Evolutionary conservation across 2,888 invertebrate species (phyloP).

Genomic region (Lissocephala sabroskyi): DNA sequence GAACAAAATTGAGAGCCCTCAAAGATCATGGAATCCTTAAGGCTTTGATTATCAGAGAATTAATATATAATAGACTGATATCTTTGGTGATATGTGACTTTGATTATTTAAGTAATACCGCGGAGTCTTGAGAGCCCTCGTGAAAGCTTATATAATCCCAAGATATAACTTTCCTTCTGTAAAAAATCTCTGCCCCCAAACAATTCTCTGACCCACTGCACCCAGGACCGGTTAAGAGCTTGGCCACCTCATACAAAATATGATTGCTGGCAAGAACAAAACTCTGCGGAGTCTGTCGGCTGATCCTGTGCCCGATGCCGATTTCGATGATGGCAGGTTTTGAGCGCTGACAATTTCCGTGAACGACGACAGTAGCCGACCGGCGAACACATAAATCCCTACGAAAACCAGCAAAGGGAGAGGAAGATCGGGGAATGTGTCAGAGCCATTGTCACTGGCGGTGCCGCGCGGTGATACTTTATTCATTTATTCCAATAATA

Average conservation of each 20-base stretch:
- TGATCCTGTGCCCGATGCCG: constrained; percentile 69
- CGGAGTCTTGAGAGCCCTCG: too few species aligned
- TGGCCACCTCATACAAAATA: constrained; percentile 33
- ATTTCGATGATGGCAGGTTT: constrained; percentile 66
- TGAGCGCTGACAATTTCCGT: constrained; percentile 68
- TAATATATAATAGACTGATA: too few species aligned
- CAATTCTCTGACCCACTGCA: constrained; percentile 1
- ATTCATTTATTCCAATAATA: constrained; percentile 70
- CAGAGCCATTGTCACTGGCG: constrained; percentile 64
- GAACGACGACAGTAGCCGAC: constrained; percentile 35
- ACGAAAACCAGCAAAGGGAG: neutral
- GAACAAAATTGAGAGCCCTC: too few species aligned
- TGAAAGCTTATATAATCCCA: too few species aligned
- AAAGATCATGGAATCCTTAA: too few species aligned
- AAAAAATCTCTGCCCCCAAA: too few species aligned
- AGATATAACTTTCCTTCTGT: too few species aligned
- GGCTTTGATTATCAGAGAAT: too few species aligned
- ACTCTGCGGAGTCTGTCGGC: constrained; percentile 28
- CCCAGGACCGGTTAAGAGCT: constrained; percentile 12
- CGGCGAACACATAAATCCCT: constrained; percentile 12
- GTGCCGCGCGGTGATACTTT: constrained; percentile 60
- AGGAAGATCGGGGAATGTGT: constrained; percentile 6
- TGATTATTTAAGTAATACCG: too few species aligned
- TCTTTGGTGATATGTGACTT: too few species aligned
- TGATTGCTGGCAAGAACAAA: constrained; percentile 40